Evolutionary conservation across 2,888 invertebrate species (phyloP).

Genomic region (Uropetala carovei): DNA sequence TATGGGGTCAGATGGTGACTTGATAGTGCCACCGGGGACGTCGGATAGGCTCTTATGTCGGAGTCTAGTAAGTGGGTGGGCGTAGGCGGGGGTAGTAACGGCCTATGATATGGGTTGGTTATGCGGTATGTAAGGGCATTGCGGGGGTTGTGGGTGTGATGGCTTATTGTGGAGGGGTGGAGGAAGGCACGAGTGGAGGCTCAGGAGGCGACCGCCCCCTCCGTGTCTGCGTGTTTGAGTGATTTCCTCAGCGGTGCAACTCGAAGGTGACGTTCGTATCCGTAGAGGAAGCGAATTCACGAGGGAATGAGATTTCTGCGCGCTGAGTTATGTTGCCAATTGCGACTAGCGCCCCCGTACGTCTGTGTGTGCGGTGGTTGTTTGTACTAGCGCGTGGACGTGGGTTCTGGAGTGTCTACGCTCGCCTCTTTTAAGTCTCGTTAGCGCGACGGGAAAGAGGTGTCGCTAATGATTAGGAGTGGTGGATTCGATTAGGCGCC

Average conservation of each 20-base stretch:
- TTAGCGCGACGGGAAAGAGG: too few relatives aligned
- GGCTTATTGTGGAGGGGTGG: neutral
- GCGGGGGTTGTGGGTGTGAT: neutral
- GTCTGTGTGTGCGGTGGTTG: neutral
- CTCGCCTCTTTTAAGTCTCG: too few relatives aligned
- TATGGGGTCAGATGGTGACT: too few relatives aligned
- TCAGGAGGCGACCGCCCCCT: too few relatives aligned
- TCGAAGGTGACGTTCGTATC: constrained; percentile 49
- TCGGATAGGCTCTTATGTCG: too few relatives aligned
- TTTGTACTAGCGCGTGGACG: neutral
- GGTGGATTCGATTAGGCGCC: too few relatives aligned
- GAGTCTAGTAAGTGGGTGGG: too few relatives aligned
- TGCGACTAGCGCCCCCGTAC: neutral
- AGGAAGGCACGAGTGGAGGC: neutral
- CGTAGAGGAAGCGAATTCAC: constrained; percentile 46
- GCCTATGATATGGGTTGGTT: neutral
- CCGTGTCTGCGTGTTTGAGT: constrained; percentile 48
- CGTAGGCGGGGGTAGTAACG: too few relatives aligned
- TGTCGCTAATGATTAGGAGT: too few relatives aligned
- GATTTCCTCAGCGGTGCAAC: constrained; percentile 47
- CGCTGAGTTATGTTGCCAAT: constrained; percentile 42
- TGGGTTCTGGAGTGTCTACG: neutral
- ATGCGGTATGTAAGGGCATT: neutral
- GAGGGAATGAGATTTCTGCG: constrained; percentile 47
- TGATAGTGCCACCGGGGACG: too few relatives aligned